These are phyloP conservation scores for Pardosa pseudoannulata DNA, from an alignment of 2,888 invertebrate genomes.

Conservation along the genomic window DNA sequence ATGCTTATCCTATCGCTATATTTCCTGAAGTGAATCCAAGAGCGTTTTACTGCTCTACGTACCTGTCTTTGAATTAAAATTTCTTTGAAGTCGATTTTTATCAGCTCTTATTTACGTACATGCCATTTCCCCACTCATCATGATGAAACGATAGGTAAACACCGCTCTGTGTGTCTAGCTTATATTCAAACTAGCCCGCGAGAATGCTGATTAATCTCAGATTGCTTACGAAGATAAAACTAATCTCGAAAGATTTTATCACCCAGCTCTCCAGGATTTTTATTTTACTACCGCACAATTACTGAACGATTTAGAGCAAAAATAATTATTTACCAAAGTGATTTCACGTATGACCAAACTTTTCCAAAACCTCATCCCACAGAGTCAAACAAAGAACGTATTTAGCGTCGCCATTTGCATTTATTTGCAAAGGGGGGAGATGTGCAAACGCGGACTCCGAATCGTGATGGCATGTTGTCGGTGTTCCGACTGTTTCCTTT, in stretches of 20 bases:
- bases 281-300: neutral
- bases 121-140: neutral
- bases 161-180: neutral
- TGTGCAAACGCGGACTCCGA: neutral
- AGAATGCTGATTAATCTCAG: neutral
- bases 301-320: slow-evolving; percentile 1
- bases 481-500: slow-evolving; percentile 8
- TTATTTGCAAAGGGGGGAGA: neutral
- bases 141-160: neutral
- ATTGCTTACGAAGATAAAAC: neutral
- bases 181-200: neutral
- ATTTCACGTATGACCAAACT: neutral
- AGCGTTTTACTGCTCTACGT: too few relatives aligned
- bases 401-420: neutral
- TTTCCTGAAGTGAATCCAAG: too few relatives aligned
- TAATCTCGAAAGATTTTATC: neutral
- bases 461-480: too few relatives aligned
- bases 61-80: too few relatives aligned
- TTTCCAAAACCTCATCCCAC: neutral
- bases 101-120: neutral
- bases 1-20: too few relatives aligned
- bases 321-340: neutral
- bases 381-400: neutral
- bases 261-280: too few relatives aligned
- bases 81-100: neutral